Percentiles rank a stretch among this genome's conserved stretches.
Conservation (phyloP, 2,113 vertebrate genomes). For the Gopherus flavomarginatus region DNA sequence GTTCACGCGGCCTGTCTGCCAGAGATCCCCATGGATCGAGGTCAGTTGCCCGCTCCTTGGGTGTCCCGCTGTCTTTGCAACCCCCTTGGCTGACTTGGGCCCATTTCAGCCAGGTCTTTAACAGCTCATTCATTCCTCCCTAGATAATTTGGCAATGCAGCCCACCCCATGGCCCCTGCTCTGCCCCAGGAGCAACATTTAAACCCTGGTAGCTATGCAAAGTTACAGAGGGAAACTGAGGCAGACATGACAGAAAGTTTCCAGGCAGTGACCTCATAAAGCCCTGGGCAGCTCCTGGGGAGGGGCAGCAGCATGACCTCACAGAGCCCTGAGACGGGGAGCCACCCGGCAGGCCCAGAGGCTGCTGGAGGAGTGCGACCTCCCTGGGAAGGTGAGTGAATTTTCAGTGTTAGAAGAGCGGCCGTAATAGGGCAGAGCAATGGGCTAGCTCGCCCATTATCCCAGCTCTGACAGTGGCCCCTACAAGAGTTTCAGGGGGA, state of each 20-base stretch:
- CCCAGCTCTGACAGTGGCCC: neutral
- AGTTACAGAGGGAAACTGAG: neutral
- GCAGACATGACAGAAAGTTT: neutral
- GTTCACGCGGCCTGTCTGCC: rapidly evolving
- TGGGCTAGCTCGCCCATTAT: neutral
- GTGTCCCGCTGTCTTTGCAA: neutral
- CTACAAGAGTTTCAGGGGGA: neutral
- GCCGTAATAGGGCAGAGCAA: neutral
- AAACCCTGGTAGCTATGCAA: neutral
- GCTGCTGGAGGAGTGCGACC: neutral
- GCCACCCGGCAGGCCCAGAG: neutral
- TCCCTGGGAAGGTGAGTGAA: neutral
- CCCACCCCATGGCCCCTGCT: neutral
- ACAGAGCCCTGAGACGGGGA: neutral
- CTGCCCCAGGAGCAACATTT: neutral
- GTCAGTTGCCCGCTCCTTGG: neutral
- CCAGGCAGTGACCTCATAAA: neutral
- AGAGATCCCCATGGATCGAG: neutral
- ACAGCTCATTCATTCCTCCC: neutral
- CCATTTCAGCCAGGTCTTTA: neutral
- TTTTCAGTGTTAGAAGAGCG: neutral
- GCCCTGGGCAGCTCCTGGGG: neutral
- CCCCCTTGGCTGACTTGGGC: no score
- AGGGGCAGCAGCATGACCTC: neutral
- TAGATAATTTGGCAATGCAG: rapidly evolving